Conservation (phyloP, 2,113 vertebrate genomes). For the Chaenogobius annularis region DNA sequence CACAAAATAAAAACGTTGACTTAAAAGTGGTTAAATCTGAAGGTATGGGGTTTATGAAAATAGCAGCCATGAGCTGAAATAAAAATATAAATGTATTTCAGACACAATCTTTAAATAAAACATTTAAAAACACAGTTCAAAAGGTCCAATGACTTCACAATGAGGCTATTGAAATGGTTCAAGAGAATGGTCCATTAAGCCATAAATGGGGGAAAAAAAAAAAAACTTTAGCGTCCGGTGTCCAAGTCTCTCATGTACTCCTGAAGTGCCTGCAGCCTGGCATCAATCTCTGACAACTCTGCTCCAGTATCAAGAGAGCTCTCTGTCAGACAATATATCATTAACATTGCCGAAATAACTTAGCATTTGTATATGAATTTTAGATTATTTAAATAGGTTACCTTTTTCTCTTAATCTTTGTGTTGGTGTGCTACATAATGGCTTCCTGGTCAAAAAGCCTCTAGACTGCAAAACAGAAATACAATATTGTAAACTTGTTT, state of each 20-base stretch:
- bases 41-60: neutral
- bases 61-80: conserved; percentile 5
- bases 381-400: conserved; percentile 12
- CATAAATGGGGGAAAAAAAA: neutral
- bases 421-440: conserved; percentile 76
- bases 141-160: conserved; percentile 42
- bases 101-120: conserved; percentile 42
- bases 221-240: conserved; percentile 68
- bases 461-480: conserved; percentile 55
- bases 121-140: conserved; percentile 14
- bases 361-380: neutral
- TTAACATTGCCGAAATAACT: neutral
- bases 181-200: neutral
- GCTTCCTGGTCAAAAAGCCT: conserved; percentile 68
- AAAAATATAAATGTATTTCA: neutral
- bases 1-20: neutral
- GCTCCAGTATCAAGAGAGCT: conserved; percentile 76
- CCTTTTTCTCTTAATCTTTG: conserved; percentile 63
- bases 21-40: neutral
- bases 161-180: conserved; percentile 30
- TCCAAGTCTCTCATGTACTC: conserved; percentile 91
- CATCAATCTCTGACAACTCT: conserved; percentile 89
- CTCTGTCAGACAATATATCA: conserved; percentile 64
- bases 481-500: neutral
- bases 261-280: conserved; percentile 88